Conservation (phyloP, 2,113 vertebrate genomes). For the Actenoides hombroni region DNA sequence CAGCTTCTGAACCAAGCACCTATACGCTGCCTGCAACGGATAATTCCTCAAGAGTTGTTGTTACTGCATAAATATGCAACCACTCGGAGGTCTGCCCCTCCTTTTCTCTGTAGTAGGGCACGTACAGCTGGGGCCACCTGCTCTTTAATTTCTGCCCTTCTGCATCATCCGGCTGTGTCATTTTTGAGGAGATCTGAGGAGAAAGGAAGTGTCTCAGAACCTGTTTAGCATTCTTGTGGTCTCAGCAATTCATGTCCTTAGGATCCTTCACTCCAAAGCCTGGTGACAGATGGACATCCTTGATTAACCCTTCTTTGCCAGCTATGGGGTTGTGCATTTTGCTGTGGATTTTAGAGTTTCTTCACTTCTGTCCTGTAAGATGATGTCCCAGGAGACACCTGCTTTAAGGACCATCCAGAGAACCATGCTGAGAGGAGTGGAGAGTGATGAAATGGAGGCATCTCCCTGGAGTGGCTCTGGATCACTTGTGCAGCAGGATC, state of each 20-base stretch:
- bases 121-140: background rate
- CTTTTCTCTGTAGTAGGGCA: background rate
- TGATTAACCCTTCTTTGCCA: background rate
- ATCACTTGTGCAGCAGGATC: fast-evolving
- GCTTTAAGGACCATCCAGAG: background rate
- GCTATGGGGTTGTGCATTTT: background rate
- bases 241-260: background rate
- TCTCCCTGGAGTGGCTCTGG: background rate
- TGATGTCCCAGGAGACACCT: background rate
- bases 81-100: background rate
- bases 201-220: background rate
- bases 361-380: background rate
- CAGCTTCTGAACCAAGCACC: background rate
- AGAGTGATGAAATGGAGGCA: background rate
- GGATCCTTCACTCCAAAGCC: background rate
- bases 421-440: background rate
- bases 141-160: background rate
- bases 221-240: background rate
- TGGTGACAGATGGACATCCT: background rate
- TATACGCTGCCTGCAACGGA: background rate
- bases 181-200: background rate
- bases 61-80: background rate
- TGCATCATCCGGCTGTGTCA: background rate
- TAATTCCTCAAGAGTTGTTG: background rate
- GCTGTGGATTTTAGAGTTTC: background rate